phyloP scores from a whole-genome alignment of 2,113 vertebrate genomes.

The Neomonachus schauinslandi region DNA sequence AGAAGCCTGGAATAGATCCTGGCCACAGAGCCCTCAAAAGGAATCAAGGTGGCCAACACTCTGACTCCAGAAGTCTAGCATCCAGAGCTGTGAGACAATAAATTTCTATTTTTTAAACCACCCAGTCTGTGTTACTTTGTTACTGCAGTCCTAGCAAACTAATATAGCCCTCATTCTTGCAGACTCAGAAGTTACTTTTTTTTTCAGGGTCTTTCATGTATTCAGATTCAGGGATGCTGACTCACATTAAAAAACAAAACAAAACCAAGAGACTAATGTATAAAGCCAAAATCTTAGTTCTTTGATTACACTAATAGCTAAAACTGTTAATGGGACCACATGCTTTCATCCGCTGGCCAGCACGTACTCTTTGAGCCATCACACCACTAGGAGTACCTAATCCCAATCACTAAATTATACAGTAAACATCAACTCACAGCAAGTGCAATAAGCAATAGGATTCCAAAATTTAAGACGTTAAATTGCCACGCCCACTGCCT shows the following conservation, averaged over 20 bases:
- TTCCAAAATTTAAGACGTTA: neutral
- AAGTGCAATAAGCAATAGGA: neutral
- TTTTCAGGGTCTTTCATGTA: neutral
- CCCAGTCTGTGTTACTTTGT: neutral
- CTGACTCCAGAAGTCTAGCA: neutral
- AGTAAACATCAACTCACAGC: neutral
- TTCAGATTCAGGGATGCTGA: neutral
- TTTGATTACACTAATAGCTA: neutral
- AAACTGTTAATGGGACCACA: neutral
- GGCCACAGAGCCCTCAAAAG: neutral
- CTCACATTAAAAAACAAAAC: neutral
- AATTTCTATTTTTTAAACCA: neutral
- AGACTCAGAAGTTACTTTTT: neutral
- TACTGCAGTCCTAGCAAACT: neutral
- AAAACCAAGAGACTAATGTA: neutral
- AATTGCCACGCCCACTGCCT: neutral
- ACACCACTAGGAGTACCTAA: neutral
- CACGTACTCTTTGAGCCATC: neutral
- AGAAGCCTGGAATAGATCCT: neutral
- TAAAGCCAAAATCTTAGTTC: neutral
- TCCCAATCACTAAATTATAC: neutral
- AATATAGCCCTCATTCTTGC: neutral
- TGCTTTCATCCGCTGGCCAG: neutral
- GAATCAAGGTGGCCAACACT: neutral
- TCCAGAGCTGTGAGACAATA: neutral